Evolutionary conservation across 2,113 vertebrate genomes (phyloP), one percentile per base, ranked within the genome.

Genomic region (Chaetodon auriga): DNA sequence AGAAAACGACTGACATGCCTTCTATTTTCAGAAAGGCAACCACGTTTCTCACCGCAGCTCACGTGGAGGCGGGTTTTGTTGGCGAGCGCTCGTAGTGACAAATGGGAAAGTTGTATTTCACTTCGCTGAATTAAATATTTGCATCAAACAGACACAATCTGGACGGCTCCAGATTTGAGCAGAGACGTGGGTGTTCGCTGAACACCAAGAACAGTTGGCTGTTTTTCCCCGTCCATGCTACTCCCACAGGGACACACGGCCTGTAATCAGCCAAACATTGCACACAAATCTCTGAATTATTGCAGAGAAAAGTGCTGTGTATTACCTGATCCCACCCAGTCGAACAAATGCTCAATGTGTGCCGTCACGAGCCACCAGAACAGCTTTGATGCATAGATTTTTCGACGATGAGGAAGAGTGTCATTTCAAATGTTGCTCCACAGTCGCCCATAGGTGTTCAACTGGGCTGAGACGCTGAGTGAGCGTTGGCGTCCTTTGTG

Each of bases 151-250:
- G 68, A 66, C 70, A 18, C 60, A 55, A 14, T 82, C 77, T 65
- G 78, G 54, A 81, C 8, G 48, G 25, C 57, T 80, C 25, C 65
- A 48, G 63, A 78, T 78, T 55, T 49, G 71, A 79, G 49, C 64
- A 19, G 51, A 57, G 75, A 21, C 9, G 78, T 87, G 75, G 86
- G 84, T 78, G 87, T 89, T 83, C 64, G 80, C 74, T n/a, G 86
- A 83, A 72, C 78, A 76, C 35, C 13, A 15, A 48, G 81, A 84
- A 76, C 78, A 72, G 75, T 83, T 75, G 72, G 81, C 73, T 68
- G 68, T 85, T 78, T 68, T 58, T 8, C 64, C 80, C 66, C 2
- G 8, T 71, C 62, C 21, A 21, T 76, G 62, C 41, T 61, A 41
- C 70, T 89, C 88, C 83, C 85, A 84, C 86, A 60, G 83, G 72